These are phyloP conservation scores for Drosophila erecta DNA, from an alignment of 1,140 invertebrate species.

Conservation along the genomic window DNA sequence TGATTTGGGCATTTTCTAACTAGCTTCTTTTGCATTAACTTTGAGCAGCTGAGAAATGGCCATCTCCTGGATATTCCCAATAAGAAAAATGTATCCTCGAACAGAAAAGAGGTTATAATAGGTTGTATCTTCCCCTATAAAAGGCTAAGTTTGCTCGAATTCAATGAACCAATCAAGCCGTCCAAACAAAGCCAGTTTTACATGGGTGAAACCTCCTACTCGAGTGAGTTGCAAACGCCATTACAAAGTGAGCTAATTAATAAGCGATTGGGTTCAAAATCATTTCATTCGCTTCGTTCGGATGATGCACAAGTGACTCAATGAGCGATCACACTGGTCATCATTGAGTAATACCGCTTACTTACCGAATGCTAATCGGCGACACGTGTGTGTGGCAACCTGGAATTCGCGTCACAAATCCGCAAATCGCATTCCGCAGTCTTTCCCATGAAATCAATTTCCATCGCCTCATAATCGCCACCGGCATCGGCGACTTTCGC, in stretches of 20 bases:
- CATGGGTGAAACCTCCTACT: not conserved
- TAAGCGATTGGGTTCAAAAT: not conserved
- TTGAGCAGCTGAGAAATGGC: too few relatives aligned
- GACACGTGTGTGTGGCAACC: conserved; percentile 28
- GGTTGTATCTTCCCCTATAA: not conserved
- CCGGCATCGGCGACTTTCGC: conserved; percentile 31
- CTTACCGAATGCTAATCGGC: conserved; percentile 11
- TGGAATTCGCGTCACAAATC: conserved; percentile 5
- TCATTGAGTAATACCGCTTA: not conserved
- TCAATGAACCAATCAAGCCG: conserved; percentile 2
- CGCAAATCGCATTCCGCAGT: conserved; percentile 9
- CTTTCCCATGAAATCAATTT: conserved; percentile 64
- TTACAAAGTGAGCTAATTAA: too few relatives aligned
- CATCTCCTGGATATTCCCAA: too few relatives aligned
- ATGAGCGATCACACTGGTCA: not conserved
- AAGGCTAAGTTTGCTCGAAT: not conserved
- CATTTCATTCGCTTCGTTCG: not conserved
- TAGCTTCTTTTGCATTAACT: too few relatives aligned
- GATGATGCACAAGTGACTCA: not conserved
- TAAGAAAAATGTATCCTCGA: too few relatives aligned
- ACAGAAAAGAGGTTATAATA: too few relatives aligned
- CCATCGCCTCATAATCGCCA: not conserved
- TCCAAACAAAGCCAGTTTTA: not conserved
- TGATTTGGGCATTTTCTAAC: too few relatives aligned
- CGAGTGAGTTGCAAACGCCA: not conserved